Evolutionary conservation across 2,113 vertebrate species (phyloP).

Genomic region (chimpanzee (Pan troglodytes)): DNA sequence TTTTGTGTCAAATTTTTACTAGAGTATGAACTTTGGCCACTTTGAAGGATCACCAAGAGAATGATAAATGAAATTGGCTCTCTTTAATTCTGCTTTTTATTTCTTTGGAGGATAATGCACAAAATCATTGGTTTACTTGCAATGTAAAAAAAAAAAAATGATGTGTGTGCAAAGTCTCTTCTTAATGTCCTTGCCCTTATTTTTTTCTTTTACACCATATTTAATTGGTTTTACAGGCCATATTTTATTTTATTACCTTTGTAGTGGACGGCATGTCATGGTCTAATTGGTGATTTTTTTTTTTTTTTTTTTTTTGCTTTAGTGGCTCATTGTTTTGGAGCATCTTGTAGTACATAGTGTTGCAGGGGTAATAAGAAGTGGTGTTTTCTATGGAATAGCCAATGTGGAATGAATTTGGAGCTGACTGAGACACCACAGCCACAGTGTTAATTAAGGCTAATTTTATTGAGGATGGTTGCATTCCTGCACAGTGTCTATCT

Average conservation of each 20-base stretch:
- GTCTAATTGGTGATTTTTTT: neutral
- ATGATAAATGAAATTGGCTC: neutral
- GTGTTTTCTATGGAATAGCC: accelerated
- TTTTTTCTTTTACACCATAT: neutral
- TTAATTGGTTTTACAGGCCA: neutral
- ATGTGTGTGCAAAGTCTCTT: neutral
- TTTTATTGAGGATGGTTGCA: neutral
- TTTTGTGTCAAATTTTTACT: neutral
- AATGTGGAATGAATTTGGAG: neutral
- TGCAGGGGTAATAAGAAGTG: too few relatives aligned
- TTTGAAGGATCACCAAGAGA: neutral
- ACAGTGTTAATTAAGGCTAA: neutral
- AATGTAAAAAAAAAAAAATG: neutral
- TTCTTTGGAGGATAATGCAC: neutral
- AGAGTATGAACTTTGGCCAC: neutral
- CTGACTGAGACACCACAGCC: neutral
- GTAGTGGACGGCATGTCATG: neutral
- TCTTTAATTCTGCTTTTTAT: neutral
- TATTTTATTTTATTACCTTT: neutral
- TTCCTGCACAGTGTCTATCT: neutral
- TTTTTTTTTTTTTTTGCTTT: neutral
- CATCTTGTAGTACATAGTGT: too few relatives aligned
- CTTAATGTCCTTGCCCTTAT: neutral
- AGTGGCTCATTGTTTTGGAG: neutral
- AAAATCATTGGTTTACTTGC: neutral